These are phyloP conservation scores for Mormoops blainvillei DNA, from an alignment of 2,113 vertebrate genomes.

Conservation along the genomic window DNA sequence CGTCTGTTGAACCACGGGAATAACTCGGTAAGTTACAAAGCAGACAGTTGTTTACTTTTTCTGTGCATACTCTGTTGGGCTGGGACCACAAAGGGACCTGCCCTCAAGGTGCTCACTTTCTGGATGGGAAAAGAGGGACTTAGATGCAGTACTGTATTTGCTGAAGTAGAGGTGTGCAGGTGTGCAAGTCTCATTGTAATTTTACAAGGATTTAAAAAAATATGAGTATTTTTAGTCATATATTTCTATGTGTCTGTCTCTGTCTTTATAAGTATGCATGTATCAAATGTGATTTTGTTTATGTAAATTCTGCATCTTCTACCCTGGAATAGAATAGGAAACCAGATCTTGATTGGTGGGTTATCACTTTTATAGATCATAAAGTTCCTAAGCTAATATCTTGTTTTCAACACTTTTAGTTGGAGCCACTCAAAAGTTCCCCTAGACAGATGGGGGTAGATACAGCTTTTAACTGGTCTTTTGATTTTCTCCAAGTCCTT, in stretches of 20 bases:
- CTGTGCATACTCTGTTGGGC: neutral
- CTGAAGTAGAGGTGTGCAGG: accelerated
- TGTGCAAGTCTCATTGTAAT: neutral
- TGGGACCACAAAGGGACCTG: neutral
- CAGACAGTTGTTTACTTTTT: neutral
- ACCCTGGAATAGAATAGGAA: neutral
- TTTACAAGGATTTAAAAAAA: neutral
- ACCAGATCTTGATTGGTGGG: neutral
- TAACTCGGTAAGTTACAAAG: neutral
- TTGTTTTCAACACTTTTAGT: slow-evolving; percentile 22
- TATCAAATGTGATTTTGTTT: neutral
- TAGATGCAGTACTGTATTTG: neutral
- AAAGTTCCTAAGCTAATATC: slow-evolving; percentile 16
- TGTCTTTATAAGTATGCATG: neutral
- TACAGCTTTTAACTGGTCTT: slow-evolving; percentile 24
- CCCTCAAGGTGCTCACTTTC: neutral
- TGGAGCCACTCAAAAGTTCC: slow-evolving; percentile 38
- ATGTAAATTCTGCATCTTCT: neutral
- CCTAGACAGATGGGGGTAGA: neutral
- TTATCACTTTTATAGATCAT: slow-evolving; percentile 28
- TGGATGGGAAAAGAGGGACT: neutral
- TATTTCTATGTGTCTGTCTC: neutral
- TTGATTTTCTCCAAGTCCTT: slow-evolving; percentile 34
- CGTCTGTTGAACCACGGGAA: neutral
- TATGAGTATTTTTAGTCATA: neutral